Percentiles rank a stretch among this genome's conserved stretches.
phyloP scores from a whole-genome alignment of 2,888 invertebrate genomes.

The Nowickia ferox region DNA sequence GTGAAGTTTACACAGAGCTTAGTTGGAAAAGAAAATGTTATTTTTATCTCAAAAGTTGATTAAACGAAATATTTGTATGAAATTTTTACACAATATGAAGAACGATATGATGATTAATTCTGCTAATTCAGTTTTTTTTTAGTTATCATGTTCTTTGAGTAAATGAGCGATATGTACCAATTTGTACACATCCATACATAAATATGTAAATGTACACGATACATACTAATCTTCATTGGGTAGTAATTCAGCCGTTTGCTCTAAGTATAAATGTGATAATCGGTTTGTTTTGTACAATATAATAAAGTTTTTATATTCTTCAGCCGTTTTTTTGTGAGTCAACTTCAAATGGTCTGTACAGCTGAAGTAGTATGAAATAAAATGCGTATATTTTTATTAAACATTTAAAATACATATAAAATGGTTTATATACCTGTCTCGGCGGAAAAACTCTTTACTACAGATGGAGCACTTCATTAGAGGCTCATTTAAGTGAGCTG shows the following conservation, averaged over 20 bases:
- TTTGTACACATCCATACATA: too few species aligned
- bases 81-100: too few species aligned
- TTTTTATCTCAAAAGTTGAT: too few species aligned
- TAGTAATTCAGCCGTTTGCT: constrained; percentile 38
- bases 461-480: constrained; percentile 54
- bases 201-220: too few species aligned
- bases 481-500: constrained; percentile 57
- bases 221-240: neutral
- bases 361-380: constrained; percentile 5
- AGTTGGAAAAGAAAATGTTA: too few species aligned
- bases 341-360: constrained; percentile 42
- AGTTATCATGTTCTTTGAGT: too few species aligned
- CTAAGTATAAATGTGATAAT: constrained; percentile 55
- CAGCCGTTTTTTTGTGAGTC: constrained; percentile 31
- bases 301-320: constrained; percentile 50
- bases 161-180: too few species aligned
- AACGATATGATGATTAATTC: too few species aligned
- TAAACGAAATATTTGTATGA: too few species aligned
- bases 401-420: neutral
- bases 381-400: neutral
- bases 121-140: too few species aligned
- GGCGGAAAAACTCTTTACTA: constrained; percentile 17
- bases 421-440: neutral
- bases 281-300: constrained; percentile 30
- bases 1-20: too few species aligned